These are phyloP conservation scores for Phrixothrix hirtus DNA, from an alignment of 2,888 invertebrate genomes.

Conservation along the genomic window DNA sequence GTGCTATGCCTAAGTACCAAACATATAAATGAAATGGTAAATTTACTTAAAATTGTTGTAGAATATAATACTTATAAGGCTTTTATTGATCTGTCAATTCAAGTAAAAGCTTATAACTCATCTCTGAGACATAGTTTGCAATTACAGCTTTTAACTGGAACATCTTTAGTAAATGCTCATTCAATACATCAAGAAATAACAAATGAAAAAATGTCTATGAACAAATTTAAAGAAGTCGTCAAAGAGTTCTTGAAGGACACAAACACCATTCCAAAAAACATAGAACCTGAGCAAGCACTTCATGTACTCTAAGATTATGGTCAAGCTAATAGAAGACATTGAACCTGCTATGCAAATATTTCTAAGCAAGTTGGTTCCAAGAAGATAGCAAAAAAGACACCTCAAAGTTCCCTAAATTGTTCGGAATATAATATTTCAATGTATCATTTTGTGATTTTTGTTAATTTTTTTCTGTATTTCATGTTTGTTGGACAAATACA, in stretches of 20 bases:
- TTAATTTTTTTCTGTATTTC: no score
- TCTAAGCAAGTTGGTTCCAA: not conserved
- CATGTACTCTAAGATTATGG: no score
- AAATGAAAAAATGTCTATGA: no score
- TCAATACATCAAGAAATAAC: not conserved
- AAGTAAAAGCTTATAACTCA: constrained; percentile 36
- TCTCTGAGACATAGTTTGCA: constrained; percentile 38
- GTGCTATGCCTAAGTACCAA: constrained; percentile 42
- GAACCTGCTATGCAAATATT: not conserved
- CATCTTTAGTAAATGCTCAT: constrained; percentile 2
- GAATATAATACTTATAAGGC: constrained; percentile 41
- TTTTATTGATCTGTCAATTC: constrained; percentile 41
- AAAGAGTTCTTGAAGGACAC: no score
- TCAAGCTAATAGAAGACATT: not conserved
- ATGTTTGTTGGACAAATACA: not conserved
- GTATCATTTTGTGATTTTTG: not conserved
- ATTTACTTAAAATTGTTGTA: constrained; percentile 31
- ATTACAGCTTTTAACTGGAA: constrained; percentile 40
- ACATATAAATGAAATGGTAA: constrained; percentile 35
- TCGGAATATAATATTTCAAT: not conserved
- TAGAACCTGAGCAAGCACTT: no score
- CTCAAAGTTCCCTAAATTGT: constrained; percentile 4
- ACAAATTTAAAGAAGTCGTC: no score
- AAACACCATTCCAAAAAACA: no score
- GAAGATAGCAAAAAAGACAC: not conserved